Conservation (phyloP, 2,888 invertebrate genomes). For the Cosmopolites sordidus region DNA sequence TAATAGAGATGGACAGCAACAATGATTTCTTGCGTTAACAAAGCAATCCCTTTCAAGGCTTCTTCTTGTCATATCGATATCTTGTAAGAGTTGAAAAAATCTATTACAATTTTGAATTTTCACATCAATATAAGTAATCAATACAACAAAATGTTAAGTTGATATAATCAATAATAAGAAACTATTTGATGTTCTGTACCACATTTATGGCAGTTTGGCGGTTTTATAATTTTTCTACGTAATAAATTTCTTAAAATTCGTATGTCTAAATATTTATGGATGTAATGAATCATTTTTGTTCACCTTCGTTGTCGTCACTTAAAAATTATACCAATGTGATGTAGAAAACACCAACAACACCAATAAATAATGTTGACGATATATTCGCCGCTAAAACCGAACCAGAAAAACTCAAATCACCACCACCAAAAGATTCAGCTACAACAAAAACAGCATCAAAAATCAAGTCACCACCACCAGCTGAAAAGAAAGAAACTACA, state of each 20-base stretch:
- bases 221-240: conserved; percentile 3
- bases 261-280: conserved; percentile 4
- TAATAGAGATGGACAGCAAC: too few relatives aligned
- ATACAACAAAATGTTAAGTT: too few relatives aligned
- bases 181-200: too few relatives aligned
- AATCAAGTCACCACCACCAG: conserved; percentile 25
- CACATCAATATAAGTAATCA: too few relatives aligned
- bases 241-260: conserved; percentile 14
- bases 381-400: conserved; percentile 36
- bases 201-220: too few relatives aligned
- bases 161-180: too few relatives aligned
- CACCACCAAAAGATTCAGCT: conserved; percentile 25
- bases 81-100: too few relatives aligned
- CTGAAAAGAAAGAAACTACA: conserved; percentile 28
- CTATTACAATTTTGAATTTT: too few relatives aligned
- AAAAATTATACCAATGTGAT: conserved; percentile 14
- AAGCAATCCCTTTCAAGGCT: too few relatives aligned
- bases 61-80: too few relatives aligned
- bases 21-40: too few relatives aligned
- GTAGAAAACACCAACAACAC: conserved; percentile 40
- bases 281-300: too few relatives aligned
- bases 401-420: conserved; percentile 27
- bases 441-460: conserved; percentile 15
- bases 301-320: neutral
- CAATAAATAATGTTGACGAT: conserved; percentile 48